Evolutionary conservation across 2,888 invertebrate genomes (phyloP).

Genomic region (Chouioia cunea): DNA sequence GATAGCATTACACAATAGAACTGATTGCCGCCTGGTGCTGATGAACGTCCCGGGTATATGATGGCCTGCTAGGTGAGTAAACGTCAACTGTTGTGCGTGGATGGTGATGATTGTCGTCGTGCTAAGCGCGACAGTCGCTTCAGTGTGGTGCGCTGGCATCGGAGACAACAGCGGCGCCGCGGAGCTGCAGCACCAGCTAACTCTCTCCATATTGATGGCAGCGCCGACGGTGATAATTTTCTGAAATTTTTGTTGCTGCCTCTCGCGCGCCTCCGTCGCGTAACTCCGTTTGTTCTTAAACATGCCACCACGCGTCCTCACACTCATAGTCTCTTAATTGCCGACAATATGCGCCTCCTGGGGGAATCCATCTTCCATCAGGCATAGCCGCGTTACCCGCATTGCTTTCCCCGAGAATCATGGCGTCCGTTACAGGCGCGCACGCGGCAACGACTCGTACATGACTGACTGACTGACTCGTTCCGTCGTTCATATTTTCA

Average conservation of each 20-base stretch:
- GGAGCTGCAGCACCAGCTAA: constrained; percentile 52
- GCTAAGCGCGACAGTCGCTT: constrained; percentile 29
- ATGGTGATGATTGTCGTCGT: constrained; percentile 8
- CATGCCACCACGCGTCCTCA: constrained; percentile 75
- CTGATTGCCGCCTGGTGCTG: too few species aligned
- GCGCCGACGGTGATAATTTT: constrained; percentile 79
- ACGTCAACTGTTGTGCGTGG: too few species aligned
- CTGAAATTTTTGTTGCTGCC: constrained; percentile 73
- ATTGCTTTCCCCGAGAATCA: constrained; percentile 26
- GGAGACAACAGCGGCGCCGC: constrained; percentile 18
- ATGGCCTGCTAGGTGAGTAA: too few species aligned
- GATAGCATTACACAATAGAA: too few species aligned
- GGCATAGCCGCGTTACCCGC: background rate
- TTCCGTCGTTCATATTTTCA: too few species aligned
- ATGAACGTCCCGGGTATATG: too few species aligned
- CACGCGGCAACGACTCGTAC: background rate
- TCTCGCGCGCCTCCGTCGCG: constrained; percentile 57
- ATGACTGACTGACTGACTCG: too few species aligned
- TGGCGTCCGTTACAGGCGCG: constrained; percentile 44
- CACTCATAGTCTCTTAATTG: constrained; percentile 63
- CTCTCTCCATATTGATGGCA: constrained; percentile 75
- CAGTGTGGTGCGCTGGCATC: constrained; percentile 36
- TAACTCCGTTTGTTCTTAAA: too few species aligned
- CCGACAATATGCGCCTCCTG: constrained; percentile 64
- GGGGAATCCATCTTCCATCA: background rate